phyloP scores from a whole-genome alignment of 2,888 invertebrate genomes.

The Clanis bilineata region DNA sequence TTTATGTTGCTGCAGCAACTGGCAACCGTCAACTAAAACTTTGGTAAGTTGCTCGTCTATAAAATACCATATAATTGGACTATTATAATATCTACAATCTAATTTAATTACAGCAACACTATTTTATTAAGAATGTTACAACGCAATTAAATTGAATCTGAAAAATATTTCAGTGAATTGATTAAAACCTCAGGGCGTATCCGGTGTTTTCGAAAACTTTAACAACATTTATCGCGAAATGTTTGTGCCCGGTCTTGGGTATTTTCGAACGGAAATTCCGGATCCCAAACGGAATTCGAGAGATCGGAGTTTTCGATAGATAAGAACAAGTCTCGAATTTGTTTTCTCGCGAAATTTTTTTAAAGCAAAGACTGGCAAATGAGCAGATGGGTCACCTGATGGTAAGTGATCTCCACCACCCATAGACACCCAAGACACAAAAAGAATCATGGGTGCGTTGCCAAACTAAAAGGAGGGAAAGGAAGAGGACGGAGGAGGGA shows the following conservation, averaged over 20 bases:
- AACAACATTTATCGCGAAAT: background rate
- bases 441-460: too few species aligned
- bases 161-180: slow-evolving; percentile 1
- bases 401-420: too few species aligned
- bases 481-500: too few species aligned
- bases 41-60: too few species aligned
- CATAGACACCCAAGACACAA: too few species aligned
- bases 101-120: background rate
- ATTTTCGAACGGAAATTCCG: slow-evolving; percentile 9
- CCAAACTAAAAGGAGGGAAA: too few species aligned
- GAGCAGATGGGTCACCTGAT: too few species aligned
- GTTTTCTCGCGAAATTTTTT: background rate
- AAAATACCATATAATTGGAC: too few species aligned
- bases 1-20: too few species aligned
- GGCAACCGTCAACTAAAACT: too few species aligned
- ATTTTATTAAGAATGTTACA: background rate
- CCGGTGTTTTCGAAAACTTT: slow-evolving; percentile 4
- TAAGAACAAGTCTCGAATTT: background rate
- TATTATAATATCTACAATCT: too few species aligned
- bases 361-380: background rate
- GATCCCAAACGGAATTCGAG: background rate
- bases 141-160: slow-evolving; percentile 1
- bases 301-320: background rate
- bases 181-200: background rate
- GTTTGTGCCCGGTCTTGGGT: background rate